Evolutionary conservation across 1,140 invertebrate species (phyloP), one percentile per base, ranked within the genome.

Genomic region (Phortica variegata): DNA sequence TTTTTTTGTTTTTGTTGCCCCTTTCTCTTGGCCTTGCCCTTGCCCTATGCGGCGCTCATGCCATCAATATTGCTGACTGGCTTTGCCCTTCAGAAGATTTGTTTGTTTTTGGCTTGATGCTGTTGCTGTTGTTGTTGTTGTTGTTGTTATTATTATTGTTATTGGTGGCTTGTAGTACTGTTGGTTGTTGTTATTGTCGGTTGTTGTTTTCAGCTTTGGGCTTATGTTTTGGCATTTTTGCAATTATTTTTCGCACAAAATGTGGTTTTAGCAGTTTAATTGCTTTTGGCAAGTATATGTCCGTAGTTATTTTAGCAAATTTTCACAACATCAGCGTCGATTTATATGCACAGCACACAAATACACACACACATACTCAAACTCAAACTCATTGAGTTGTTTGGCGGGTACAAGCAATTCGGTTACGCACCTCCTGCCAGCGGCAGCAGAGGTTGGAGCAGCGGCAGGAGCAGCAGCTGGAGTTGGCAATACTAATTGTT

Each of bases 251-350:
- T 69, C 63, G 63, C 63, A 68, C 63, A 68, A 68, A 68, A 68
- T 68, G 63, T 68, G 63, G 63, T 68, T 68, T 68, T 68, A 68
- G 63, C 63, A 68, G 63, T 68, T 68, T 68, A 68, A 68, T 68
- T 68, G 65, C 63, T 68, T 68, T 68, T 68, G 63, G 39, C 63
- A 61, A 57, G 56, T 47, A 13, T 50, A 33, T 62, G 56, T 66
- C 53, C 55, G 63, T 58, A 68, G 63, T 68, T 68, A 68, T 68
- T 68, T 68, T 68, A 51, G 54, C 63, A 68, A 68, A 68, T 68
- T 68, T 68, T 68, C 63, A 68, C 63, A 68, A 47, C 61, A 61
- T 65, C 60, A 68, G 63, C 63, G 60, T 68, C 63, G 63, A 68
- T 68, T 68, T 68, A 68, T 68, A 68, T 68, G 63, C 63, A n/a